These are phyloP conservation scores for Eidolon helvum DNA, from an alignment of 2,113 vertebrate species.

Conservation along the genomic window DNA sequence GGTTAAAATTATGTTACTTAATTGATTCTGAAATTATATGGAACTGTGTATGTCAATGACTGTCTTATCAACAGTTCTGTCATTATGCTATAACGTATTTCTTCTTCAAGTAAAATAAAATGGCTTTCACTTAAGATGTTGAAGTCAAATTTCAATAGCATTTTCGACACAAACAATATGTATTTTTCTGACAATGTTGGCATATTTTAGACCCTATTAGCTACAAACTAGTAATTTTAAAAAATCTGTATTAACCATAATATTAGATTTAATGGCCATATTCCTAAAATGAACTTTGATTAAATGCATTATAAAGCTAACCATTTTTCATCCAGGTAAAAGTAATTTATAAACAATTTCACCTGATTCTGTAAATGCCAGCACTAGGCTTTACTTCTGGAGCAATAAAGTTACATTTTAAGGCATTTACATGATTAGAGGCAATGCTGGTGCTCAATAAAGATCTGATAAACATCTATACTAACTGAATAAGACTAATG, in stretches of 20 bases:
- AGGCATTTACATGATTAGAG: background rate
- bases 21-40: background rate
- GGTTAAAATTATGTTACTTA: slow-evolving; percentile 37
- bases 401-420: background rate
- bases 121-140: background rate
- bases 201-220: background rate
- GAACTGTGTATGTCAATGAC: background rate
- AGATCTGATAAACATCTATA: background rate
- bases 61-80: background rate
- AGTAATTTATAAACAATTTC: background rate
- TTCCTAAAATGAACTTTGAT: background rate
- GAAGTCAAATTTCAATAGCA: background rate
- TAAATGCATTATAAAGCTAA: slow-evolving; percentile 7
- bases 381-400: background rate
- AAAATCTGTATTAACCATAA: background rate
- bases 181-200: background rate
- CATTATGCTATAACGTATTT: background rate
- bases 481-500: background rate
- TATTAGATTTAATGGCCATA: background rate
- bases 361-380: background rate
- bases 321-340: slow-evolving; percentile 5
- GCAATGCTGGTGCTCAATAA: background rate
- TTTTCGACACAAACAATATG: background rate
- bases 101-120: slow-evolving; percentile 32
- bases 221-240: background rate